phyloP scores from a whole-genome alignment of 2,797 vertebrate species.

The Enteromius paludinosus region DNA sequence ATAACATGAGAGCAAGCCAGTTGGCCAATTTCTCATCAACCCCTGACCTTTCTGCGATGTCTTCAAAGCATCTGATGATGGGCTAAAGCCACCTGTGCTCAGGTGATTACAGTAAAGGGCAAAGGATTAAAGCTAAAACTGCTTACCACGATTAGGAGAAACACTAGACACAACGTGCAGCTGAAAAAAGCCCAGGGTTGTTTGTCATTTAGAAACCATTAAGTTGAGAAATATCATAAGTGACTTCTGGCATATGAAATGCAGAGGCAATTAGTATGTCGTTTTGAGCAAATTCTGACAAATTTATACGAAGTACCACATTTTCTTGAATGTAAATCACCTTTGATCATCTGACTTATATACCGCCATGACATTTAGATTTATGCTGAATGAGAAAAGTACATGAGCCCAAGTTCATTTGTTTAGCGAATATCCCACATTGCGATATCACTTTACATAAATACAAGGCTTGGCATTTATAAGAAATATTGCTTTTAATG shows the following conservation, averaged over 20 bases:
- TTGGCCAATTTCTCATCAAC: slow-evolving; percentile 52
- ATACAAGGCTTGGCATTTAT: background rate
- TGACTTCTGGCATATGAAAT: background rate
- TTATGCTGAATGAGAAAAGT: background rate
- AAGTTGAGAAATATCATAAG: background rate
- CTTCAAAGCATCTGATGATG: slow-evolving; percentile 58
- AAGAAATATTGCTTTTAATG: background rate
- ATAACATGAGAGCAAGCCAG: slow-evolving; percentile 52
- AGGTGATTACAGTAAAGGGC: slow-evolving; percentile 60
- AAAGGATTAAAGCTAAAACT: slow-evolving; percentile 40
- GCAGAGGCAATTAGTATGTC: background rate
- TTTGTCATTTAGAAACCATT: background rate
- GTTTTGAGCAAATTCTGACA: background rate
- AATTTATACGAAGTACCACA: background rate
- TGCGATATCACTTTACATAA: background rate
- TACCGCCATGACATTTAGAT: background rate
- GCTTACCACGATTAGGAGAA: slow-evolving; percentile 11
- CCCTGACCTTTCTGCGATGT: slow-evolving; percentile 58
- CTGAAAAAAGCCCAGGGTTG: background rate
- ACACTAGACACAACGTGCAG: background rate
- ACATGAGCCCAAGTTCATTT: background rate
- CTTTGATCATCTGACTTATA: background rate
- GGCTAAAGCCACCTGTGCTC: slow-evolving; percentile 47
- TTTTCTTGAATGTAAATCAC: background rate
- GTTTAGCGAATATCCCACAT: background rate